Evolutionary conservation across 2,888 invertebrate species (phyloP).

Genomic region (Drosophila niveifrons): DNA sequence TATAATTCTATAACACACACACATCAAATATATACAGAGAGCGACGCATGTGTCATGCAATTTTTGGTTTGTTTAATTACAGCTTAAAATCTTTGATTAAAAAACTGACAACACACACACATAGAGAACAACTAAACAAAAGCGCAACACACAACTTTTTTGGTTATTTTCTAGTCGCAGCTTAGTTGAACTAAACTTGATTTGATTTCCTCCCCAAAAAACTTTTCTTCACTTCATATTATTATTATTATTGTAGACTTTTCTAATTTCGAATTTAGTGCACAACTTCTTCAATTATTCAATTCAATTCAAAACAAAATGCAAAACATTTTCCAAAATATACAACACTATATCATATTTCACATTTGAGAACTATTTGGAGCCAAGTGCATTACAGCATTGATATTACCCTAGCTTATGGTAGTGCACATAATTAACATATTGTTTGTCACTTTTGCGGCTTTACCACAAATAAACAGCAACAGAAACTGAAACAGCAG

Average conservation of each 20-base stretch:
- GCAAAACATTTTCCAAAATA: neutral
- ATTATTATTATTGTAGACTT: neutral
- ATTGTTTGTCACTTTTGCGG: constrained; percentile 43
- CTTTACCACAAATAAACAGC: constrained; percentile 42
- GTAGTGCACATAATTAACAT: constrained; percentile 51
- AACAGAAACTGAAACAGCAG: constrained; percentile 18
- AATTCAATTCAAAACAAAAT: neutral
- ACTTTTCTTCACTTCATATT: neutral
- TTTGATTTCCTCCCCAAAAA: constrained; percentile 1
- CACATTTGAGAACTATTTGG: neutral
- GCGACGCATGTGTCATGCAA: constrained; percentile 55
- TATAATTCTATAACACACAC: constrained; percentile 30
- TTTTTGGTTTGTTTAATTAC: constrained; percentile 79
- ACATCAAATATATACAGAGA: constrained; percentile 9
- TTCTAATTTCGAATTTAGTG: constrained; percentile 4
- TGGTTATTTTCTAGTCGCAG: constrained; percentile 11
- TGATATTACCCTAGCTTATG: constrained; percentile 7
- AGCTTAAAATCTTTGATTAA: constrained; percentile 76
- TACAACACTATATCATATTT: neutral
- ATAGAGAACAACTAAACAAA: constrained; percentile 23
- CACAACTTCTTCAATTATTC: constrained; percentile 1
- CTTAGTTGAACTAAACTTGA: constrained; percentile 24
- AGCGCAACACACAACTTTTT: constrained; percentile 12
- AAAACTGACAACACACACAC: constrained; percentile 41
- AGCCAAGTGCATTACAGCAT: constrained; percentile 12